These are phyloP conservation scores for Dryoscopus gambensis DNA, from an alignment of 2,113 vertebrate genomes.

Conservation along the genomic window DNA sequence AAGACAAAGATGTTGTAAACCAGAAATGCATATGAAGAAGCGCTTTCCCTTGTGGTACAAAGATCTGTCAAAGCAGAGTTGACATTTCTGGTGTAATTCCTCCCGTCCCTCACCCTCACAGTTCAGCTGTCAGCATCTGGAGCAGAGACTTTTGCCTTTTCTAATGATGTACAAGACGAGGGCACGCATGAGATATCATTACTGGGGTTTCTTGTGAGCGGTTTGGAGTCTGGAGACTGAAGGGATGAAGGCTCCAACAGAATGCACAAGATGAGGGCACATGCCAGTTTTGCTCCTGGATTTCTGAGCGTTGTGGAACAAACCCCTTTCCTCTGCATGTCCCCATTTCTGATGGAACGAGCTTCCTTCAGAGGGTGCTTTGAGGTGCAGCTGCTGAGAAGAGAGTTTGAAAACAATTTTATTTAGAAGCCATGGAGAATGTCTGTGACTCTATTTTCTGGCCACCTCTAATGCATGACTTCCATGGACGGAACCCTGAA, in stretches of 20 bases:
- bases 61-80: not conserved
- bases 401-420: not conserved
- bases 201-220: not conserved
- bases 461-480: not conserved
- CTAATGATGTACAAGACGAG: not conserved
- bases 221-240: not conserved
- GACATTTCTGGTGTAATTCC: not conserved
- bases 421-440: not conserved
- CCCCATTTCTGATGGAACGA: not conserved
- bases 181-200: fast-evolving
- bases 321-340: not conserved
- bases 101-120: not conserved
- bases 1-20: not conserved
- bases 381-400: not conserved
- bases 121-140: not conserved
- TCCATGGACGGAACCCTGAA: not conserved
- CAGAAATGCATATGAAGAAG: not conserved
- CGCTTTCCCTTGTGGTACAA: not conserved
- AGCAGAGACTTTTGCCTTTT: not conserved
- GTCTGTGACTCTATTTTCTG: not conserved
- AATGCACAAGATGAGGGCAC: too few relatives aligned
- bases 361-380: not conserved
- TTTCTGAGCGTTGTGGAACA: not conserved
- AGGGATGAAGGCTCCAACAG: not conserved
- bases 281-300: not conserved